Evolutionary conservation across 2,797 vertebrate species (phyloP), one percentile per base, ranked within the genome.

Genomic region (Gallirallus australis): DNA sequence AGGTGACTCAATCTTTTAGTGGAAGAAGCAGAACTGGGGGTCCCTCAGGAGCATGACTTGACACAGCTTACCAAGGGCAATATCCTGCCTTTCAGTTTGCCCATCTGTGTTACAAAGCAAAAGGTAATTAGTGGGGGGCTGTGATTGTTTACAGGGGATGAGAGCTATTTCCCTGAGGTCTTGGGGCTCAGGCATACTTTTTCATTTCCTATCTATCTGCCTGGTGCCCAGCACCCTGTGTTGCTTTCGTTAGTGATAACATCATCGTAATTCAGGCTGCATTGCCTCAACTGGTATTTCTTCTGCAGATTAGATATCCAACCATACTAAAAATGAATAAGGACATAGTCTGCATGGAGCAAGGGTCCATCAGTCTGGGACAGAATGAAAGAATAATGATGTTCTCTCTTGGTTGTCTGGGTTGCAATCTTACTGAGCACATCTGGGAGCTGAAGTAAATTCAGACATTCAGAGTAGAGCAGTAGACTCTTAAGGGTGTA

Each of bases 231-330:
- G 31, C 35, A 75, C 27, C 28, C 14, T 42, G 21, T 37, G 4
- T 17, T 57, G 7, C 53, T 78, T 64, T 82, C 37, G n/a, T 59
- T 60, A 50, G 12, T 25, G 60, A 25, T 82, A 85, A 64, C 7
- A 7, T 45, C 27, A 60, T 63, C 15, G 12, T 70, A 33, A 94
- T 78, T 82, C 65, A 54, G 57, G 23, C 75, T 89, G 40, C 12
- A 8, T 89, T 94, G 89, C 71, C 79, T 86, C 65, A 63, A 19
- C 28, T 59, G 39, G 15, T 92, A 30, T 87, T 94, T 91, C 68
- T 83, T 52, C 69, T 83, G 50, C 76, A 83, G 40, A 83, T 87
- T 82, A 72, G 91, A 65, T 78, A 75, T 31, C 50, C 83, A 65
- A 27, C 28, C 37, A 37, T 25, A 35, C 30, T 83, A 52, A 94